These are phyloP conservation scores for Acrocephalus arundinaceus DNA, from an alignment of 2,113 vertebrate genomes.

Conservation along the genomic window DNA sequence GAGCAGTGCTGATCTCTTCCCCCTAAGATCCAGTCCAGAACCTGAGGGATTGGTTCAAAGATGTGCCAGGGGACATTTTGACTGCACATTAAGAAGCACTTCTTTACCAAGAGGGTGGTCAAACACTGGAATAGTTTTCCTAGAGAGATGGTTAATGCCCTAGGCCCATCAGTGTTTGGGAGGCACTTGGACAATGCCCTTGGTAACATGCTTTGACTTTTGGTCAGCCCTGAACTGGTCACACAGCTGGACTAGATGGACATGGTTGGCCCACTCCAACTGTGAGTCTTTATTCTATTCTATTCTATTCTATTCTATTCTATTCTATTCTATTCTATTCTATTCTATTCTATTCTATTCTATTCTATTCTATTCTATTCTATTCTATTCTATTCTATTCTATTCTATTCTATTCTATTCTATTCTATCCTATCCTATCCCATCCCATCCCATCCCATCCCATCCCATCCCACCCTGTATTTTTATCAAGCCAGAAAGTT, in stretches of 20 bases:
- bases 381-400: background rate
- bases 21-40: background rate
- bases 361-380: background rate
- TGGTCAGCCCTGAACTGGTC: background rate
- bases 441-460: rapidly evolving
- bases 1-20: background rate
- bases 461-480: rapidly evolving
- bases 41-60: background rate
- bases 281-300: background rate
- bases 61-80: background rate
- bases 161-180: background rate
- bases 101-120: background rate
- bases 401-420: background rate
- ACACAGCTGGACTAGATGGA: background rate
- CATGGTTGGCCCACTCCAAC: background rate
- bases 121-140: background rate
- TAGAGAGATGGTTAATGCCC: background rate
- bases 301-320: too few species aligned
- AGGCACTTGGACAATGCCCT: background rate
- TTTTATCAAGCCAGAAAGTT: background rate
- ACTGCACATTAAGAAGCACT: background rate
- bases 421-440: background rate
- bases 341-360: background rate
- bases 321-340: too few species aligned
- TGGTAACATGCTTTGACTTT: background rate